Conservation (phyloP, 92 coral and sea anemone species). For the Metridium senile region DNA sequence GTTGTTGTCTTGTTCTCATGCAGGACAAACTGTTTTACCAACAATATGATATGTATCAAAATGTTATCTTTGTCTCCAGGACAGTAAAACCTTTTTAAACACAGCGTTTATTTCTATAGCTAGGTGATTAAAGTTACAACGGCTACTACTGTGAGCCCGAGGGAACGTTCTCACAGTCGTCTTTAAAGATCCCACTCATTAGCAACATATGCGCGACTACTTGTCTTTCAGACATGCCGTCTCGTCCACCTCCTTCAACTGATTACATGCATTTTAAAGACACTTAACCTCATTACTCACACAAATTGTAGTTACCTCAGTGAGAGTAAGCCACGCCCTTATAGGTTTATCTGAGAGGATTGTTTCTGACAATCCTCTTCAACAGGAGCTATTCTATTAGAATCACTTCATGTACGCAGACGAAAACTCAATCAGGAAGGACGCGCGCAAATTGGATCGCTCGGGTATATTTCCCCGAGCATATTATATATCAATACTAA, state of each 20-base stretch:
- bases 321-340: neutral
- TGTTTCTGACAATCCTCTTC: neutral
- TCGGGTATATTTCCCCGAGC: neutral
- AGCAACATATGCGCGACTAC: constrained; percentile 22
- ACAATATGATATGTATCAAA: no score
- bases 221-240: constrained; percentile 21
- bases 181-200: constrained; percentile 7
- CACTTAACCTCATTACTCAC: constrained; percentile 30
- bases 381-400: neutral
- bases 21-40: no score
- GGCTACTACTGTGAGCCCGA: constrained; percentile 5
- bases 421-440: neutral
- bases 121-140: constrained; percentile 8
- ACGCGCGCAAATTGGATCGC: neutral
- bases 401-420: neutral
- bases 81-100: constrained; percentile 2
- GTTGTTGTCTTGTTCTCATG: no score
- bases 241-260: constrained; percentile 22
- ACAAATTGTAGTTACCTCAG: constrained; percentile 1
- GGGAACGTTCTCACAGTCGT: constrained; percentile 13
- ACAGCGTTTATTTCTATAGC: constrained; percentile 18
- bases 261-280: constrained; percentile 27
- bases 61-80: constrained; percentile 31
- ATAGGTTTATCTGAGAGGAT: no score
- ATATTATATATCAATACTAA: neutral